phyloP scores from a whole-genome alignment of 2,888 invertebrate genomes.

The Cephalotes varians region DNA sequence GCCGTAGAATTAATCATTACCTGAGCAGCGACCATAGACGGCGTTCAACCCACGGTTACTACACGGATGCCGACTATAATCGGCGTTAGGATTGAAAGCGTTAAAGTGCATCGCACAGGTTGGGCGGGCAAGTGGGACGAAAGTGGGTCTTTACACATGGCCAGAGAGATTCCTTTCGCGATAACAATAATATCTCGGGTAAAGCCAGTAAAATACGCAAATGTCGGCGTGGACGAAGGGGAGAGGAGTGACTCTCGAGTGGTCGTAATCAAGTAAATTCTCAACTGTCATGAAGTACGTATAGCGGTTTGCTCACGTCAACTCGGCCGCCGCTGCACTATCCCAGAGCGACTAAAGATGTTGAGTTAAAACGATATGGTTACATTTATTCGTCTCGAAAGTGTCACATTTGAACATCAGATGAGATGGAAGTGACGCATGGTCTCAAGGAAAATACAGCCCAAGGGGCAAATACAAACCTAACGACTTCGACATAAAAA shows the following conservation, averaged over 20 bases:
- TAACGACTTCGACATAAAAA: background rate
- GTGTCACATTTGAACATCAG: background rate
- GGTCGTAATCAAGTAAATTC: conserved; percentile 64
- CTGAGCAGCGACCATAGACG: too few species aligned
- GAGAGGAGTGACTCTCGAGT: conserved; percentile 50
- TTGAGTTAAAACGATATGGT: conserved; percentile 3
- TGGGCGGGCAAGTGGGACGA: too few species aligned
- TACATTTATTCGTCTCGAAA: conserved; percentile 19
- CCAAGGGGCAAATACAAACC: background rate
- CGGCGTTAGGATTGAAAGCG: too few species aligned
- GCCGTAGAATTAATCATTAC: too few species aligned
- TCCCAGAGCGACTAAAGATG: conserved; percentile 16
- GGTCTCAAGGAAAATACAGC: background rate
- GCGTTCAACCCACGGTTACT: too few species aligned
- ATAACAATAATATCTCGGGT: conserved; percentile 32
- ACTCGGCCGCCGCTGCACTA: background rate
- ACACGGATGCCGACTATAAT: too few species aligned
- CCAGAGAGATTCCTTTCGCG: conserved; percentile 19
- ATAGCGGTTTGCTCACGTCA: conserved; percentile 14
- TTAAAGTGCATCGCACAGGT: too few species aligned
- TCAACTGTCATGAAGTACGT: conserved; percentile 24
- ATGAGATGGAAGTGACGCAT: background rate
- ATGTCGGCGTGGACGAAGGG: conserved; percentile 29
- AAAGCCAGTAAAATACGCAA: conserved; percentile 57
- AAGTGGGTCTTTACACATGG: too few species aligned